phyloP scores from a whole-genome alignment of 2,797 vertebrate species.

The Pyrocephalus nanus region DNA sequence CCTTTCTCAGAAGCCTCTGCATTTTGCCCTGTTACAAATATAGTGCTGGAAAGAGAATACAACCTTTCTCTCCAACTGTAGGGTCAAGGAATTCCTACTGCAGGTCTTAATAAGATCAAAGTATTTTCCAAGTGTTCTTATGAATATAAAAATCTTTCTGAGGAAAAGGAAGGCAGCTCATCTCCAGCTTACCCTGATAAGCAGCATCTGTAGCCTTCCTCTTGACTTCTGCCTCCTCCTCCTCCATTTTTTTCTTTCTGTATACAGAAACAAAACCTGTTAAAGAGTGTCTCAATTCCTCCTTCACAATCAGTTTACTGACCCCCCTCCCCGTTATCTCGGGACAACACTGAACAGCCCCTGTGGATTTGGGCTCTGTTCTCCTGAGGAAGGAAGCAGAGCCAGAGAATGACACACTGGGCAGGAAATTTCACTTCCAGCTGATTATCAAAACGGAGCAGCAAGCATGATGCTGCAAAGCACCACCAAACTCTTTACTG shows the following conservation, averaged over 20 bases:
- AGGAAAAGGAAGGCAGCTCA: neutral
- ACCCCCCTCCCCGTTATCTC: neutral
- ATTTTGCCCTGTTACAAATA: neutral
- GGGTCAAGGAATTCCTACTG: neutral
- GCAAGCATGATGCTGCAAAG: neutral
- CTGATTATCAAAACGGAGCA: neutral
- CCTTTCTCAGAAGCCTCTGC: neutral
- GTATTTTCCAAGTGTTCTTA: neutral
- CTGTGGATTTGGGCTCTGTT: neutral
- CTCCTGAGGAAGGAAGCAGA: neutral
- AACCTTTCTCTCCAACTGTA: neutral
- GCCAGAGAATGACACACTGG: neutral
- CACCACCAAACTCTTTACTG: neutral
- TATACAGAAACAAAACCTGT: constrained; percentile 11
- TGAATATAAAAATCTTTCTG: neutral
- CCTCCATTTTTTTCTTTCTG: constrained; percentile 92
- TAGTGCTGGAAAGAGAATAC: neutral
- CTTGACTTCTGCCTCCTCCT: constrained; percentile 91
- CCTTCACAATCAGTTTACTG: neutral
- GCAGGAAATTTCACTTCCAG: neutral
- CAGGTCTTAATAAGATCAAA: neutral
- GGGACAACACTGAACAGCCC: neutral
- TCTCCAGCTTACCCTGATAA: constrained; percentile 85
- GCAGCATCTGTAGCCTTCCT: constrained; percentile 91
- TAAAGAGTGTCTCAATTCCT: neutral